A percentile compares a stretch with the other conserved stretches of the same genome.
These are phyloP conservation scores for Tringa solitaria DNA, from an alignment of 2,113 vertebrate genomes.

Conservation along the genomic window DNA sequence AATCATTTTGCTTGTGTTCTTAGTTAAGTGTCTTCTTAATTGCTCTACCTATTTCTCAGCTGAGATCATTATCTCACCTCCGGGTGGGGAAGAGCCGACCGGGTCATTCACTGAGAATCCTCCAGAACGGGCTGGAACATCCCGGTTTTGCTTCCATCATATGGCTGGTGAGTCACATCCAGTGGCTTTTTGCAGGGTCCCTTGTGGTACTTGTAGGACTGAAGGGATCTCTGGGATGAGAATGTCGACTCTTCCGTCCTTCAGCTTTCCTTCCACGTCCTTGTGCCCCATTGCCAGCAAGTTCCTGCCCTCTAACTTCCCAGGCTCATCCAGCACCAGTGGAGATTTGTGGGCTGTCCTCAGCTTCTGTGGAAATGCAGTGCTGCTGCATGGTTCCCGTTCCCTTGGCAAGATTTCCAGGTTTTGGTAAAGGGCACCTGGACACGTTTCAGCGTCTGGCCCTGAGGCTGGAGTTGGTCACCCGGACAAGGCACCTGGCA, in stretches of 20 bases:
- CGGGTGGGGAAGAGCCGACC: not conserved
- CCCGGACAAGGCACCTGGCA: not conserved
- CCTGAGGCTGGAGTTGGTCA: accelerated
- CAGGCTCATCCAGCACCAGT: not conserved
- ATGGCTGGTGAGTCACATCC: not conserved
- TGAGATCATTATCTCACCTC: not conserved
- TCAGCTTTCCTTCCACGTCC: not conserved
- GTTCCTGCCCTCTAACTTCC: not conserved
- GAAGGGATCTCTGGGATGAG: not conserved
- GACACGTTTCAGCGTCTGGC: accelerated
- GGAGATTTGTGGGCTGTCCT: not conserved
- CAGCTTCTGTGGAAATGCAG: accelerated
- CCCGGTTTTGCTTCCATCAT: not conserved
- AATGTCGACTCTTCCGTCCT: not conserved
- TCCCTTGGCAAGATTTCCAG: not conserved
- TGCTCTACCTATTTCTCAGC: not conserved
- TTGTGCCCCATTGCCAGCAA: not conserved
- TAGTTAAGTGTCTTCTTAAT: not conserved
- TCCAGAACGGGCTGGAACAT: not conserved
- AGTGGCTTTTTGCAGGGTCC: not conserved
- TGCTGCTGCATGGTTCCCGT: accelerated
- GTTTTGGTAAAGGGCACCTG: not conserved
- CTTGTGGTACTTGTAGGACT: not conserved
- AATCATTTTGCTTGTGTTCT: not conserved
- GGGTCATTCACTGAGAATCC: not conserved